A percentile compares a stretch with the other conserved stretches of the same genome.
phyloP scores from a whole-genome alignment of 2,113 vertebrate genomes.

The Nicator chloris region DNA sequence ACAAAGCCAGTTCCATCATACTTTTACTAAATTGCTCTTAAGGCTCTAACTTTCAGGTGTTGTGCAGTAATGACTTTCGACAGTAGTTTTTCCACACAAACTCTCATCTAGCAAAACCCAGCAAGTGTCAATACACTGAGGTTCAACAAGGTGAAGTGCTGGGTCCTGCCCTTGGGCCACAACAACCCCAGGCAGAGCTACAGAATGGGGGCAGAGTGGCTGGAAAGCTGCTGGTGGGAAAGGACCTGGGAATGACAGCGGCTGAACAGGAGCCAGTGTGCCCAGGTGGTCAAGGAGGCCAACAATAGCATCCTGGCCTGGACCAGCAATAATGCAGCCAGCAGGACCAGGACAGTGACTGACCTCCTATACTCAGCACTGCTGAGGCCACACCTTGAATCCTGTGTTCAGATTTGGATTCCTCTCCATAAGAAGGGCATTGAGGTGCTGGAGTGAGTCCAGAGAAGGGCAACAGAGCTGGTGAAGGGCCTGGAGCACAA shows the following conservation, averaged over 20 bases:
- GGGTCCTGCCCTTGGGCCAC: background rate
- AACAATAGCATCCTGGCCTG: background rate
- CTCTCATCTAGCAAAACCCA: background rate
- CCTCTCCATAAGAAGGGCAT: background rate
- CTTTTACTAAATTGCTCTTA: background rate
- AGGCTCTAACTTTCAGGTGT: background rate
- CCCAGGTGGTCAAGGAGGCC: background rate
- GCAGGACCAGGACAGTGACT: background rate
- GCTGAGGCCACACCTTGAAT: background rate
- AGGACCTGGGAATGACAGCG: accelerated
- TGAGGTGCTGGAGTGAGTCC: background rate
- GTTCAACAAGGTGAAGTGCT: background rate
- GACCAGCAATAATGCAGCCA: background rate
- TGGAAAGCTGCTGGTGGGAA: background rate
- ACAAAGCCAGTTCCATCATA: background rate
- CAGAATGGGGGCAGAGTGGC: background rate
- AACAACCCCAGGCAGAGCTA: accelerated
- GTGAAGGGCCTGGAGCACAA: background rate
- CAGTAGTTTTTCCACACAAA: background rate
- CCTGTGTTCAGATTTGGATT: background rate
- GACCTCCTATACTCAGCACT: accelerated
- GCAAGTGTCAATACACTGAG: background rate
- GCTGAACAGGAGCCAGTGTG: background rate
- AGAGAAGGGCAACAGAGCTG: background rate
- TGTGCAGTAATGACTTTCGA: background rate